These are phyloP conservation scores for Leptopilina drosophilae DNA, from an alignment of 2,888 invertebrate genomes.

Conservation along the genomic window DNA sequence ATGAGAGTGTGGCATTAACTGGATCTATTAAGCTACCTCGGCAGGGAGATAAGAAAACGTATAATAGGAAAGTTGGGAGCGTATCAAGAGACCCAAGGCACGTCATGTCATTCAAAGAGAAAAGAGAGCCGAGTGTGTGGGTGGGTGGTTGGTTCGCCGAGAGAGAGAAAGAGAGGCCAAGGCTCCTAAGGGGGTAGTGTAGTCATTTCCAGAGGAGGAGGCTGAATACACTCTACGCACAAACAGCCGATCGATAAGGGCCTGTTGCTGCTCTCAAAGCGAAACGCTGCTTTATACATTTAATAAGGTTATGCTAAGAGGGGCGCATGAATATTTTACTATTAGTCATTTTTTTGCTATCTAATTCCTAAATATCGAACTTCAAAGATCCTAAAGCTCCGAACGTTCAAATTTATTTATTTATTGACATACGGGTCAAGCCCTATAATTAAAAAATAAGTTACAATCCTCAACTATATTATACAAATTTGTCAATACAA, in stretches of 20 bases:
- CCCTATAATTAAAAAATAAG: too few relatives aligned
- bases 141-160: not conserved
- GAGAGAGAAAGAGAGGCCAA: not conserved
- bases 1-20: not conserved
- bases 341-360: too few relatives aligned
- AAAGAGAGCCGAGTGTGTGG: not conserved
- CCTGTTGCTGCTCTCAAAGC: slow-evolving; percentile 70
- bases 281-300: slow-evolving; percentile 52
- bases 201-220: slow-evolving; percentile 28
- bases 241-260: slow-evolving; percentile 67
- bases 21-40: slow-evolving; percentile 18
- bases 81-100: not conserved
- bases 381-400: too few relatives aligned
- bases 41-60: slow-evolving; percentile 21
- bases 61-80: slow-evolving; percentile 28
- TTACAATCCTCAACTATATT: too few relatives aligned
- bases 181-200: slow-evolving; percentile 8
- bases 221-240: slow-evolving; percentile 56
- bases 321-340: too few relatives aligned
- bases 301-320: too few relatives aligned
- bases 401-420: too few relatives aligned
- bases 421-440: too few relatives aligned
- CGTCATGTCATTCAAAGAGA: slow-evolving; percentile 2
- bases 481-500: too few relatives aligned
- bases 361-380: too few relatives aligned